Conservation (phyloP, 2,797 vertebrate genomes). For the Pagetopsis macropterus region DNA sequence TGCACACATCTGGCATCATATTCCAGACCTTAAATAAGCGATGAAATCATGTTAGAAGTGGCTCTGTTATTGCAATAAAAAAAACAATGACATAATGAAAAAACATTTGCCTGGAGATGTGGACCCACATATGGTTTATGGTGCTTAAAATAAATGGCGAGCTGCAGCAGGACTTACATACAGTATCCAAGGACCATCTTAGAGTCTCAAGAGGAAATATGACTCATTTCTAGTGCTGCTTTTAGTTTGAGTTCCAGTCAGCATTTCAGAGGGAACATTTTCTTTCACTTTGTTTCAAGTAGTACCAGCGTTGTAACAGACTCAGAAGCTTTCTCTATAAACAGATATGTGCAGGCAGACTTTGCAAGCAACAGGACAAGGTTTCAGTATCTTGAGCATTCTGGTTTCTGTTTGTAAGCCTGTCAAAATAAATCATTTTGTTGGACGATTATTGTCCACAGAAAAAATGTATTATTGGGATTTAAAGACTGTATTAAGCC, state of each 20-base stretch:
- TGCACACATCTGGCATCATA: not conserved
- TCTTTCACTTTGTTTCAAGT: constrained; percentile 18
- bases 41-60: not conserved
- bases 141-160: constrained; percentile 28
- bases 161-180: not conserved
- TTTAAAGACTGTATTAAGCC: too few species aligned
- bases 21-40: not conserved
- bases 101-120: not conserved
- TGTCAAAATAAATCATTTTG: too few species aligned
- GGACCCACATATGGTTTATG: not conserved
- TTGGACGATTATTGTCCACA: too few species aligned
- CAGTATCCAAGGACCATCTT: not conserved
- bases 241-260: not conserved
- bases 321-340: not conserved
- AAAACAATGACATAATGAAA: not conserved
- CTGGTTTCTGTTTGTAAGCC: too few species aligned
- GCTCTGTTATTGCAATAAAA: not conserved
- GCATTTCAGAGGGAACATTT: not conserved
- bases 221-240: constrained; percentile 12
- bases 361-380: too few species aligned
- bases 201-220: constrained; percentile 16
- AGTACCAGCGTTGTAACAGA: not conserved
- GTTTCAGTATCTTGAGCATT: too few species aligned
- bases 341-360: too few species aligned
- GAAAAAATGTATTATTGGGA: too few species aligned